Conservation (phyloP, 2,888 invertebrate genomes). For the Phengaris arion region DNA sequence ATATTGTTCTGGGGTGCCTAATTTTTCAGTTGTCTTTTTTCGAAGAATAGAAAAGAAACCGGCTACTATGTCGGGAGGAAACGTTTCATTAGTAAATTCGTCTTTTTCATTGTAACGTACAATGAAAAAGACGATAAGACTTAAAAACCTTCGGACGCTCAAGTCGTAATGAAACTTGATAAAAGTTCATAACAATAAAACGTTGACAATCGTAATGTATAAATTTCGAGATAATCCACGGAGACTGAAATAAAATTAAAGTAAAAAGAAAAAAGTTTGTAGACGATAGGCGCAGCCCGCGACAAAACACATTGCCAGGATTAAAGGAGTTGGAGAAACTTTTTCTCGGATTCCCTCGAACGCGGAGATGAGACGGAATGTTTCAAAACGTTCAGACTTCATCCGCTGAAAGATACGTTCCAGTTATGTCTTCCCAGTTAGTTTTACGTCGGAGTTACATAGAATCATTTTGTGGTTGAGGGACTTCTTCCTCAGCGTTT, state of each 20-base stretch:
- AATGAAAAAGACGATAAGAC: slow-evolving; percentile 29
- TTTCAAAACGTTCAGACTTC: slow-evolving; percentile 40
- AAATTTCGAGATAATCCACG: slow-evolving; percentile 52
- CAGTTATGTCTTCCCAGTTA: slow-evolving; percentile 30
- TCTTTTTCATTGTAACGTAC: slow-evolving; percentile 29
- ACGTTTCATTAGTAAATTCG: slow-evolving; percentile 33
- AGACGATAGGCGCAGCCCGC: slow-evolving; percentile 63
- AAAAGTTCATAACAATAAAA: slow-evolving; percentile 40
- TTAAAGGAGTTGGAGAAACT: slow-evolving; percentile 57
- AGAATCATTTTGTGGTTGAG: slow-evolving; percentile 31
- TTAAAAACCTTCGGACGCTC: slow-evolving; percentile 30
- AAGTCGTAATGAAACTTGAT: slow-evolving; percentile 31
- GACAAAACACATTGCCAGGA: slow-evolving; percentile 75
- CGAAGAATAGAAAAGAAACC: too few relatives aligned
- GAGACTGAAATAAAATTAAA: slow-evolving; percentile 68
- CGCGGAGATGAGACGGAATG: slow-evolving; percentile 45
- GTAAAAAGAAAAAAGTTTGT: slow-evolving; percentile 63
- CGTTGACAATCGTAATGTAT: slow-evolving; percentile 44
- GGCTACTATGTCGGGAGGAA: slow-evolving; percentile 26
- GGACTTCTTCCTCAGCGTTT: slow-evolving; percentile 27
- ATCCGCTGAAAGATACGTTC: slow-evolving; percentile 35
- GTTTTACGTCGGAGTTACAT: slow-evolving; percentile 28
- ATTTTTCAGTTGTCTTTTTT: too few relatives aligned
- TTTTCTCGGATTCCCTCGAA: slow-evolving; percentile 44
- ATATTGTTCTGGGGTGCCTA: too few relatives aligned